Conservation (phyloP, 2,888 invertebrate genomes). For the Polyommatus icarus region DNA sequence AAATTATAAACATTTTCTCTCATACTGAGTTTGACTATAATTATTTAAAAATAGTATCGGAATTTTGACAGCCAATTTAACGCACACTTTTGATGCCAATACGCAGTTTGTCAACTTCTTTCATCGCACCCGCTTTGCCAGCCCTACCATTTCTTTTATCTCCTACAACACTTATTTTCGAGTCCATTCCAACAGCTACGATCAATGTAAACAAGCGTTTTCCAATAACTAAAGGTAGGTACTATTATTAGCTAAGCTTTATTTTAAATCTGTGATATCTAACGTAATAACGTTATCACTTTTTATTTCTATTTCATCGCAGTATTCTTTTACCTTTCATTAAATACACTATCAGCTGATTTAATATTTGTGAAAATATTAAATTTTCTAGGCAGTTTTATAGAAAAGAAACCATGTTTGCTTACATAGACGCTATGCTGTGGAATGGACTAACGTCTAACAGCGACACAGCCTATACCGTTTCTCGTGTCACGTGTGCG, state of each 20-base stretch:
- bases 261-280: background rate
- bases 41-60: background rate
- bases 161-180: background rate
- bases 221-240: background rate
- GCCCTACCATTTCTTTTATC: constrained; percentile 30
- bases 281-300: background rate
- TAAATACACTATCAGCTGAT: background rate
- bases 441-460: background rate
- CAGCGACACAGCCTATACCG: constrained; percentile 60
- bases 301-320: background rate
- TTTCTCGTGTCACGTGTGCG: constrained; percentile 56
- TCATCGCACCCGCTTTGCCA: constrained; percentile 12
- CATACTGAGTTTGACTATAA: background rate
- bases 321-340: background rate
- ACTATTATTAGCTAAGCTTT: background rate
- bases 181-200: constrained; percentile 5
- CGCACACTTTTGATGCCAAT: background rate
- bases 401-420: background rate
- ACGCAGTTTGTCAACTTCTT: background rate
- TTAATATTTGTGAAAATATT: background rate
- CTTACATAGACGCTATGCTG: background rate
- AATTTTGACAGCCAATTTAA: background rate
- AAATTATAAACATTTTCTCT: background rate
- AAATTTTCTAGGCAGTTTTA: background rate
- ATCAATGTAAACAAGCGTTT: background rate